These are phyloP conservation scores for Drosophila buzzatii DNA, from an alignment of 2,888 invertebrate species.

Conservation along the genomic window DNA sequence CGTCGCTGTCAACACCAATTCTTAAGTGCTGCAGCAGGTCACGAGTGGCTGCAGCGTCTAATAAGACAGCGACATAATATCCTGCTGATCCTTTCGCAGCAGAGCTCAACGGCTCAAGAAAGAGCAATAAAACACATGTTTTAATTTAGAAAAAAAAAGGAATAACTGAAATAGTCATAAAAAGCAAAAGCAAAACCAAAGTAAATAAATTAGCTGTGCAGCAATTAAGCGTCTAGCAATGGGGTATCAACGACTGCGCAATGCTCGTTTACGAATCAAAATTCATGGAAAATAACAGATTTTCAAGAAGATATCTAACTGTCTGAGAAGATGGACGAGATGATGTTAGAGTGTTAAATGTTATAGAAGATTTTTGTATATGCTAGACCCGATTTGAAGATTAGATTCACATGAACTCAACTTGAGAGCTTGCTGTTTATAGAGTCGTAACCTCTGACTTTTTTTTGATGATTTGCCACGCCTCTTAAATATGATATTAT, in stretches of 20 bases:
- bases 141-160: conserved; percentile 28
- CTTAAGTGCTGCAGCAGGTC: conserved; percentile 68
- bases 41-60: conserved; percentile 32
- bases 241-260: not conserved
- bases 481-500: too few species aligned
- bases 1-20: conserved; percentile 83
- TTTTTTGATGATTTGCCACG: too few species aligned
- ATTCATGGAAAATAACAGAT: not conserved
- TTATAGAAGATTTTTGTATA: too few species aligned
- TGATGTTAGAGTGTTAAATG: too few species aligned
- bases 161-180: conserved; percentile 36
- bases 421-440: too few species aligned
- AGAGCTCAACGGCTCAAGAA: not conserved
- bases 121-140: conserved; percentile 51
- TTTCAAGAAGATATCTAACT: not conserved
- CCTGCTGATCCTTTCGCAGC: conserved; percentile 23
- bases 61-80: conserved; percentile 33
- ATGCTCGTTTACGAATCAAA: not conserved
- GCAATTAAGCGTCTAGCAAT: not conserved
- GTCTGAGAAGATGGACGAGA: not conserved
- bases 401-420: too few species aligned
- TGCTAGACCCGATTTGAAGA: too few species aligned
- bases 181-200: conserved; percentile 14
- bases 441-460: too few species aligned
- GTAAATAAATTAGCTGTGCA: conserved; percentile 71